Evolutionary conservation across 2,888 invertebrate species (phyloP).

Genomic region (Thyatira batis): DNA sequence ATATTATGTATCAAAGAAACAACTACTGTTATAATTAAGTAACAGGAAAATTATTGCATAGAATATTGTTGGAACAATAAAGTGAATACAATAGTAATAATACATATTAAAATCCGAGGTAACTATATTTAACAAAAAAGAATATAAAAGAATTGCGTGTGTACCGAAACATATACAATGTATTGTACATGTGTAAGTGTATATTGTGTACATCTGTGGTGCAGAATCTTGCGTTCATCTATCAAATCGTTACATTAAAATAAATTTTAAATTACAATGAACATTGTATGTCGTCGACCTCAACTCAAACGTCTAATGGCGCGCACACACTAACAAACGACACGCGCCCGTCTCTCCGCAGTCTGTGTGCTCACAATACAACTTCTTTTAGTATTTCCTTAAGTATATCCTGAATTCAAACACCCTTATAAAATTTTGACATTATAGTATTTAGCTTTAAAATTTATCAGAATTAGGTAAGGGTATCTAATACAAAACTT

Average conservation of each 20-base stretch:
- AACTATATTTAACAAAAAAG: slow-evolving; percentile 10
- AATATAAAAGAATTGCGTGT: slow-evolving; percentile 7
- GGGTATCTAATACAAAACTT: too few species aligned
- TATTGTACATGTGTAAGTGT: not conserved
- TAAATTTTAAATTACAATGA: slow-evolving; percentile 78
- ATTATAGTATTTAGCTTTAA: too few species aligned
- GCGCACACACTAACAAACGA: slow-evolving; percentile 39
- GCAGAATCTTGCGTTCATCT: slow-evolving; percentile 59
- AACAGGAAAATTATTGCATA: slow-evolving; percentile 15
- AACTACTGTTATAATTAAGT: slow-evolving; percentile 10
- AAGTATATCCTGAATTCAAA: not conserved
- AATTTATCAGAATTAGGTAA: too few species aligned
- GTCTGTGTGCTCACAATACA: slow-evolving; percentile 16
- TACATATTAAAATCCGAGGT: slow-evolving; percentile 13
- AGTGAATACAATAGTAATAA: slow-evolving; percentile 19
- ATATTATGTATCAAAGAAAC: slow-evolving; percentile 6
- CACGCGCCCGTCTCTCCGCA: slow-evolving; percentile 23
- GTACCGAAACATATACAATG: not conserved
- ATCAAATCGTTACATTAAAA: slow-evolving; percentile 73
- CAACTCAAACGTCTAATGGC: slow-evolving; percentile 52
- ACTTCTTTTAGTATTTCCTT: not conserved
- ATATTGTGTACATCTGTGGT: slow-evolving; percentile 18
- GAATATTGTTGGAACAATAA: slow-evolving; percentile 14
- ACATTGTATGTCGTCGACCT: slow-evolving; percentile 68
- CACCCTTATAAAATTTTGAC: not conserved